phyloP scores from a whole-genome alignment of 2,113 vertebrate species.

The Cervus canadensis region DNA sequence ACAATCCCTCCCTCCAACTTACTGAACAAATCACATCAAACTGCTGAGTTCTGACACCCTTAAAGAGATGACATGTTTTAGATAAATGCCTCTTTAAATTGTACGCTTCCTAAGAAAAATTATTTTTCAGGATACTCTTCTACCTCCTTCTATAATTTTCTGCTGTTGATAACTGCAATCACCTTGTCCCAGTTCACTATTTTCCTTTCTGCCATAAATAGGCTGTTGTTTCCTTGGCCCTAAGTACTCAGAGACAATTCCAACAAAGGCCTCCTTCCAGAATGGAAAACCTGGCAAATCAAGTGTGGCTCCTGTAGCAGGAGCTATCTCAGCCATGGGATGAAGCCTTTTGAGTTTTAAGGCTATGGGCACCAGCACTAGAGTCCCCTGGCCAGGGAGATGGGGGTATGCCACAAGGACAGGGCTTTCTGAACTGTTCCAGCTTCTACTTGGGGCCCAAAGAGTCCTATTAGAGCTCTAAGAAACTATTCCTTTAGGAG shows the following conservation, averaged over 20 bases:
- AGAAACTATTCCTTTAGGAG: background rate
- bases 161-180: background rate
- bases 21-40: background rate
- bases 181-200: background rate
- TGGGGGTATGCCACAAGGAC: background rate
- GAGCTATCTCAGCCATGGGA: background rate
- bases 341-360: background rate
- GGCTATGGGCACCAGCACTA: background rate
- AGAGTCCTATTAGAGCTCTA: background rate
- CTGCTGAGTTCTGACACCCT: background rate
- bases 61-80: background rate
- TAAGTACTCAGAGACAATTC: background rate
- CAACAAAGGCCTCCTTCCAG: background rate
- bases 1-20: background rate
- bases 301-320: background rate
- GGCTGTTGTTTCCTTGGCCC: background rate
- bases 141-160: background rate
- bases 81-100: background rate
- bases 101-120: background rate
- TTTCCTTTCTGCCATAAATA: background rate
- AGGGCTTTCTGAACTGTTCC: background rate
- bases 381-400: background rate
- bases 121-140: background rate
- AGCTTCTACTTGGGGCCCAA: background rate
- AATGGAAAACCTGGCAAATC: background rate